Base-by-base conservation (phyloP, 1,140 invertebrate species). In the Drosophila saltans region DNA sequence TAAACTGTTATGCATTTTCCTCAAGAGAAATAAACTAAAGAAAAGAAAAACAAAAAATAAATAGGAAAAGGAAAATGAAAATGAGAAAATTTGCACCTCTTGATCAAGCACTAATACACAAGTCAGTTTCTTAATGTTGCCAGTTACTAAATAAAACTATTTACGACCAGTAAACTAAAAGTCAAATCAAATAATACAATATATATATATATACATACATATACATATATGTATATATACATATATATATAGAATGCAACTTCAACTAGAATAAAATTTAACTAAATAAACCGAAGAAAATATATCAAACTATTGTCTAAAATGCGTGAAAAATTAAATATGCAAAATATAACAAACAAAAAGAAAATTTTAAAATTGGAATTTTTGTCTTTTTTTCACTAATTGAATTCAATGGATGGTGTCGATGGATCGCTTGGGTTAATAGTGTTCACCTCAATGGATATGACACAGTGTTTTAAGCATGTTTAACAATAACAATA, bases 261-360 rank as follows among this genome's bases (percentile, higher is more conserved):
- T 71, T 77, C 70, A 66, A 61, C 61, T 77, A 76, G 66, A 60
- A 39, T 69, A 48, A 69, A 75, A 67, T 16, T 43, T 64, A 72
- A 80, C 45, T 26, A 75, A 56, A 56, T 48, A 78, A 67, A 77
- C 56, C 60, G 72, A 59, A 55, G 40, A 69, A 62, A 58, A 55
- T 66, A 56, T 28, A 28, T 60, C 56, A 81, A 74, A 69, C 66
- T 81, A 86, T 72, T 81, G 82, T 86, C 75, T 78, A 55, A 21
- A 60, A 60, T 48, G 70, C 69, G 67, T 65, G 52, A 55, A 36
- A 48, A 69, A 70, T 69, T 70, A 84, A 77, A 68, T 84, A 80
- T 84, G 65, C 75, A 83, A 59, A n/a, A 63, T 66, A 56, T 63
- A 52, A 36, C 33, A 0, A 73, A 64, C 73, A 68, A 26, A 57